Evolutionary conservation across 2,888 invertebrate genomes (phyloP).

Genomic region (Plagodis pulveraria): DNA sequence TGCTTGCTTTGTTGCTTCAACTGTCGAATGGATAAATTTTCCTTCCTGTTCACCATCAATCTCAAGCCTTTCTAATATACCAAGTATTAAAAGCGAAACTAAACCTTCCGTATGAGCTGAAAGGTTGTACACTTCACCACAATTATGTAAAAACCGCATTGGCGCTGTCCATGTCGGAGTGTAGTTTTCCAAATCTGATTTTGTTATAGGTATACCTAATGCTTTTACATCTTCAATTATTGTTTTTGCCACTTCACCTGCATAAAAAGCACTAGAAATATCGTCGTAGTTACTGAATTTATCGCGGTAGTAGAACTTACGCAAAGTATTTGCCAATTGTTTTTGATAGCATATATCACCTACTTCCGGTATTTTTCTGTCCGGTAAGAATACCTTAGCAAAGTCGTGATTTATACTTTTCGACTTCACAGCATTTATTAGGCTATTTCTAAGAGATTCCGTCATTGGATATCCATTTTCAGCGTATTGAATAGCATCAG

Average conservation of each 20-base stretch:
- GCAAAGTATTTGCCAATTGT: constrained; percentile 64
- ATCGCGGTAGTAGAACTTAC: constrained; percentile 60
- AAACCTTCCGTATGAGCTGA: constrained; percentile 76
- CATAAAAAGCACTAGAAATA: constrained; percentile 68
- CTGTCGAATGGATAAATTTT: constrained; percentile 65
- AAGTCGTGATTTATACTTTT: constrained; percentile 45
- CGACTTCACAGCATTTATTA: constrained; percentile 27
- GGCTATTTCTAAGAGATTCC: constrained; percentile 42
- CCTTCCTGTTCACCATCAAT: constrained; percentile 67
- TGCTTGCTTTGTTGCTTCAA: constrained; percentile 71
- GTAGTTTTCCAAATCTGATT: constrained; percentile 66
- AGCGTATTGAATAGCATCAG: constrained; percentile 71
- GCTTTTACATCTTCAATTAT: constrained; percentile 64
- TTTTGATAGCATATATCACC: constrained; percentile 66
- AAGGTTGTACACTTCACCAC: constrained; percentile 66
- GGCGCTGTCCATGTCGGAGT: constrained; percentile 62
- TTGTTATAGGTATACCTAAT: constrained; percentile 68
- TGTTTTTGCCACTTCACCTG: constrained; percentile 62
- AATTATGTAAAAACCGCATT: constrained; percentile 58
- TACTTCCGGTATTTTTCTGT: constrained; percentile 53
- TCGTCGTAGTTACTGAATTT: too few species aligned
- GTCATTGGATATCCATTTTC: constrained; percentile 69
- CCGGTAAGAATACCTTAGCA: constrained; percentile 51
- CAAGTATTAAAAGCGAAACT: constrained; percentile 67
- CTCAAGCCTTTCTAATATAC: constrained; percentile 65